Base-by-base conservation (phyloP, 2,797 vertebrate genomes). In the Microcaecilia unicolor region DNA sequence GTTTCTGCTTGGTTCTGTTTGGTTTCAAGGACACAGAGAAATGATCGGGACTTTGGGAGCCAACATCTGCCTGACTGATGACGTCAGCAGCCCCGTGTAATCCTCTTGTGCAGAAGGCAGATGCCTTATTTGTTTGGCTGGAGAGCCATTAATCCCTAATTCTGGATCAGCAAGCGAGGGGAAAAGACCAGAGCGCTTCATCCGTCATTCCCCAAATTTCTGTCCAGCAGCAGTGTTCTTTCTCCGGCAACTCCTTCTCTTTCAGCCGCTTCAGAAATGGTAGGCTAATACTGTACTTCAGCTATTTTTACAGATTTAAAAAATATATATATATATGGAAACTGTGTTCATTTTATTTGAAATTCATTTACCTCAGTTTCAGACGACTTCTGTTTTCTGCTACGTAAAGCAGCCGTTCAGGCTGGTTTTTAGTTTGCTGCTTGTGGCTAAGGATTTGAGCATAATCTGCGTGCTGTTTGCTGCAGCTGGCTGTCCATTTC, bases 71-170 rank as follows among this genome's bases (percentile, higher is more conserved):
- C 91, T 91, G 87, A 70, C 76, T 80, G 82, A 81, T 98, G 93
- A 97, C 94, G 93, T 98, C 93, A 97, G 76, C 78, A 78, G 64
- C 71, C 66, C 80, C 82, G 81, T 88, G 87, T 91, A 92, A 93
- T 94, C 90, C 91, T 90, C 90, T 94, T 88, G 87, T 84, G 87
- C 86, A 83, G 83, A 86, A 92, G 89, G 88, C 92, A 94, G 89
- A 90, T 91, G 89, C 92, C 88, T 88, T 91, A 94, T 96, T 94
- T 94, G 90, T 95, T 93, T 92, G 89, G 87, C 90, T 89, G 78
- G 80, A 92, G 81, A 86, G 76, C 80, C 88, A 87, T 91, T 94
- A 94, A 97, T 93, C 91, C 90, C 84, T 85, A 92, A 96, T 88
- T 90, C 81, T 78, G 83, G 81, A 85, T 78, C 86, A 87, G 82